Evolutionary conservation across 92 coral and sea anemone genomes (phyloP).

Genomic region (Phenganax stokvisi): DNA sequence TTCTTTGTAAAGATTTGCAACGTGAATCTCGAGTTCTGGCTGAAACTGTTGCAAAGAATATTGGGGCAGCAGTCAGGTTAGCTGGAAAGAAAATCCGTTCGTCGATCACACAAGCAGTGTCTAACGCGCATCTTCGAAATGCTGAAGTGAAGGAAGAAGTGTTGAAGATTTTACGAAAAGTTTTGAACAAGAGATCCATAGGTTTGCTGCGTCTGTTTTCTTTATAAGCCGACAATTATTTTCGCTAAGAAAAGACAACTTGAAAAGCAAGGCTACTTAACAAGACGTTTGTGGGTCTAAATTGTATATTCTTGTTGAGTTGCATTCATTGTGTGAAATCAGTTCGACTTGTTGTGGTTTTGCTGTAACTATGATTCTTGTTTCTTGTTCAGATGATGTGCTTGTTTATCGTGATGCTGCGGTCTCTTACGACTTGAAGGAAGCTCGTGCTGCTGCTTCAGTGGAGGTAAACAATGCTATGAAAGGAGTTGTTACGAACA

Average conservation of each 20-base stretch:
- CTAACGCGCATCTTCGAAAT: neutral
- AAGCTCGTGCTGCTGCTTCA: constrained; percentile 11
- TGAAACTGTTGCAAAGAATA: constrained; percentile 3
- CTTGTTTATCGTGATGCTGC: neutral
- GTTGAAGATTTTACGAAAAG: neutral
- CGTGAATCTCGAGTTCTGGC: constrained; percentile 8
- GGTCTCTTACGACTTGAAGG: neutral
- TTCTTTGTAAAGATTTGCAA: constrained; percentile 5
- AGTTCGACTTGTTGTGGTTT: too few relatives aligned
- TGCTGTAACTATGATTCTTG: neutral
- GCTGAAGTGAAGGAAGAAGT: constrained; percentile 18
- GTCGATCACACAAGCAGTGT: constrained; percentile 26
- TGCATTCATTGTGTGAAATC: too few relatives aligned
- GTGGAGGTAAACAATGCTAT: constrained; percentile 25
- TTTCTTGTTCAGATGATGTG: neutral
- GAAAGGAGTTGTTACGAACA: constrained; percentile 30
- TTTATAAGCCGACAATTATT: neutral
- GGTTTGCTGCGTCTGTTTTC: neutral
- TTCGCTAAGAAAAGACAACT: neutral
- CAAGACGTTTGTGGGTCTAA: neutral
- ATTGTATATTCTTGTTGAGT: neutral
- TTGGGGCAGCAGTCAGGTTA: constrained; percentile 2
- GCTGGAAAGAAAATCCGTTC: constrained; percentile 34
- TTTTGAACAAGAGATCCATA: constrained; percentile 20
- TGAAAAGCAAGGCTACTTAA: neutral